A percentile compares a stretch with the other conserved stretches of the same genome.
Evolutionary conservation across 1,140 invertebrate species (phyloP).

Genomic region (Drosophila rufa): DNA sequence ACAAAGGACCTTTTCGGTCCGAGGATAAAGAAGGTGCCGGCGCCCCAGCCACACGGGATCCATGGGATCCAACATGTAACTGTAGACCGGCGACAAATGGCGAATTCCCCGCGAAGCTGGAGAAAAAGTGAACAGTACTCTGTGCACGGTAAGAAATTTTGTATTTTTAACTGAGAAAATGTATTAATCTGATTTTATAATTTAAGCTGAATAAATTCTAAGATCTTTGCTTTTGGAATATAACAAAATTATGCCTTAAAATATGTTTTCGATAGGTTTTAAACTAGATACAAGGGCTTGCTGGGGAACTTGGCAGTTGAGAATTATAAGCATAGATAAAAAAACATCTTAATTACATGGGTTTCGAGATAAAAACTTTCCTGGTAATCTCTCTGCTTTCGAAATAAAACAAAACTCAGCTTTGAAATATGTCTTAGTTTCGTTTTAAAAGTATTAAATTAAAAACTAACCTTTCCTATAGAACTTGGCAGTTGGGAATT

Average conservation of each 20-base stretch:
- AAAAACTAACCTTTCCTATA: no score
- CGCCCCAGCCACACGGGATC: constrained; percentile 5
- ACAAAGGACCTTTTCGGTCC: constrained; percentile 63
- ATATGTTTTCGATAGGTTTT: no score
- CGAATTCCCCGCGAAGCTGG: constrained; percentile 42
- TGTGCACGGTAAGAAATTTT: neutral
- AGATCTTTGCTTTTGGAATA: neutral
- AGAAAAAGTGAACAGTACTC: constrained; percentile 30
- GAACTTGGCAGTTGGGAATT: no score
- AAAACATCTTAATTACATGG: neutral
- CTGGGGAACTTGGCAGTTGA: neutral
- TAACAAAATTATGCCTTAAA: neutral
- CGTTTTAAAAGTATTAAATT: no score
- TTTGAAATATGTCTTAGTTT: no score
- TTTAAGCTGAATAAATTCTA: neutral
- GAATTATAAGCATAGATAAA: neutral
- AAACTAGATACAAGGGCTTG: no score
- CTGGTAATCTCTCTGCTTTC: no score
- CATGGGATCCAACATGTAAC: constrained; percentile 30
- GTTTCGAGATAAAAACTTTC: no score
- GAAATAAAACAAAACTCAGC: no score
- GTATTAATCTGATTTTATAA: no score
- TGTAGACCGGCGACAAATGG: constrained; percentile 49
- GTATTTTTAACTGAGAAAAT: no score
- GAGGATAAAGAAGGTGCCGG: constrained; percentile 31